These are phyloP conservation scores for Neoaliturus tenellus DNA, from an alignment of 2,888 invertebrate genomes.

Conservation along the genomic window DNA sequence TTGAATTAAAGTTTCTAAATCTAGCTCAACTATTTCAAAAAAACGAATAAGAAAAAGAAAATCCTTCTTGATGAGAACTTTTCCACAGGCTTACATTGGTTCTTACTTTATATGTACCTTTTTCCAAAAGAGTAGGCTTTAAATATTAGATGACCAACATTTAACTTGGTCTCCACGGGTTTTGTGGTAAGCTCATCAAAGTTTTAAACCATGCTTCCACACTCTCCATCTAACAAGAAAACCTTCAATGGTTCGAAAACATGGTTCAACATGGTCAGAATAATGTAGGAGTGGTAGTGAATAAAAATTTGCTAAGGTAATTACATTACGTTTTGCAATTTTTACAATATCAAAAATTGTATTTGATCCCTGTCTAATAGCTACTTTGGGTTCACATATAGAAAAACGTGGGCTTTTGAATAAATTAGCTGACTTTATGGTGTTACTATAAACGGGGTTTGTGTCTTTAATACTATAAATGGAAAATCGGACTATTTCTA, in stretches of 20 bases:
- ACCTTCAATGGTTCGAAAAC: not conserved
- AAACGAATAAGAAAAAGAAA: not conserved
- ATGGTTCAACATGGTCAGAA: not conserved
- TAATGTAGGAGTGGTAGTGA: not conserved
- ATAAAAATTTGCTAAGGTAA: not conserved
- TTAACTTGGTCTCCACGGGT: not conserved
- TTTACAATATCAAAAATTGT: not conserved
- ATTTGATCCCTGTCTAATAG: not conserved
- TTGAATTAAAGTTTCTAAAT: not conserved
- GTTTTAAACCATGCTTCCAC: not conserved
- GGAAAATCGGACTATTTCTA: not conserved
- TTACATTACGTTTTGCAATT: not conserved
- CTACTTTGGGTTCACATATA: not conserved
- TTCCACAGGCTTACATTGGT: not conserved
- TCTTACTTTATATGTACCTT: not conserved
- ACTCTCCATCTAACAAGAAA: not conserved
- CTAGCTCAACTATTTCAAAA: not conserved
- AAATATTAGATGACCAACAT: too few species aligned
- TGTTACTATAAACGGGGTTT: not conserved
- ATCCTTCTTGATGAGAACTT: not conserved
- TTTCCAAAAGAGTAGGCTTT: not conserved
- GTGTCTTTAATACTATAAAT: not conserved
- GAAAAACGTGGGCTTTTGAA: not conserved
- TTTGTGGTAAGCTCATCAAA: not conserved
- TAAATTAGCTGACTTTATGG: not conserved